Evolutionary conservation across 2,113 vertebrate species (phyloP).

Genomic region (Turdus rufiventris): DNA sequence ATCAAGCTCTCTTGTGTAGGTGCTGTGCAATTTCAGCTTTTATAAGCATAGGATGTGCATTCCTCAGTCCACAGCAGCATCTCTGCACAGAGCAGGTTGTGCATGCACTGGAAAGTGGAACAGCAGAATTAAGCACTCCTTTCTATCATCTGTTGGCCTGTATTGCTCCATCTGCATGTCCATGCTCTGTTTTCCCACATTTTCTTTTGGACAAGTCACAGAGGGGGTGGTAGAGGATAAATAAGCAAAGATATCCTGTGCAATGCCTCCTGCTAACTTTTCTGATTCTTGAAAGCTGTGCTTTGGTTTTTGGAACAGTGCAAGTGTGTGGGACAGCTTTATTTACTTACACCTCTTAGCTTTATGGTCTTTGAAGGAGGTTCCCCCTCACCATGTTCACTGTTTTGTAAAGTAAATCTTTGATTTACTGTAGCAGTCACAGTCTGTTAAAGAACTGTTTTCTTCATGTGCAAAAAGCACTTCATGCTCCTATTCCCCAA

Average conservation of each 20-base stretch:
- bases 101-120: neutral
- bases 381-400: neutral
- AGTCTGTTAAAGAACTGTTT: neutral
- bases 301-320: neutral
- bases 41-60: neutral
- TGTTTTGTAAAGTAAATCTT: neutral
- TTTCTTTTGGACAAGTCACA: neutral
- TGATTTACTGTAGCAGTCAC: neutral
- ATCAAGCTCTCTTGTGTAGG: neutral
- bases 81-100: neutral
- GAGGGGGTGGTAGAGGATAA: neutral
- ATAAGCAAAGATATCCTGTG: neutral
- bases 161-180: neutral
- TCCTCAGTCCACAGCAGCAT: neutral
- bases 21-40: neutral
- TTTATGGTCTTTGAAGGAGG: neutral
- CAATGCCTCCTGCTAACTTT: neutral
- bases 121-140: neutral
- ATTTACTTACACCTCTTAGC: neutral
- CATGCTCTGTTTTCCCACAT: neutral
- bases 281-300: neutral
- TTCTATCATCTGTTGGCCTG: neutral
- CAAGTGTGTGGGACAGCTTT: neutral
- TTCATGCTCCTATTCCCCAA: neutral
- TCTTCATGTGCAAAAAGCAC: neutral